These are phyloP conservation scores for Bursaphelenchus okinawaensis DNA, from an alignment of 2,888 invertebrate species.

Conservation along the genomic window DNA sequence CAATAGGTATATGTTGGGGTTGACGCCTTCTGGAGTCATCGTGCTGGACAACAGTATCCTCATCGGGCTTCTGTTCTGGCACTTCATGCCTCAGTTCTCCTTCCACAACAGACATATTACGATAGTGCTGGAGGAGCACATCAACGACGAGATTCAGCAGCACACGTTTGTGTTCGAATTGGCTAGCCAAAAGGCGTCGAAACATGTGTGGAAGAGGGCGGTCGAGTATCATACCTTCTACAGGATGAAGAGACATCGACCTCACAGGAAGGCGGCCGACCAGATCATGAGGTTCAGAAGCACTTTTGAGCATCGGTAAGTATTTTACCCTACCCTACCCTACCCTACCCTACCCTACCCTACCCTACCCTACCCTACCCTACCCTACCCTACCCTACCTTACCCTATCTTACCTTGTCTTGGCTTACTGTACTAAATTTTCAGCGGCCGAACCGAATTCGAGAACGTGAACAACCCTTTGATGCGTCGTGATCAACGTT, in stretches of 20 bases:
- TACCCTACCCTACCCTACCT: no score
- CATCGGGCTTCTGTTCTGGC: conserved; percentile 97
- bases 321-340: not conserved
- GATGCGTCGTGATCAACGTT: conserved; percentile 73
- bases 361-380: no score
- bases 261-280: conserved; percentile 59
- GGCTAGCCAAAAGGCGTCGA: conserved; percentile 93
- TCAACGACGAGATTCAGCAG: conserved; percentile 67
- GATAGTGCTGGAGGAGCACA: conserved; percentile 90
- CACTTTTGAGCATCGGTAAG: conserved; percentile 75
- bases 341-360: no score
- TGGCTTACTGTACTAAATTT: conserved; percentile 23
- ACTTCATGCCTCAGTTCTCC: conserved; percentile 92
- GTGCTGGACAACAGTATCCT: conserved; percentile 91
- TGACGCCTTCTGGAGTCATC: conserved; percentile 94
- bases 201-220: conserved; percentile 99
- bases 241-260: conserved; percentile 65
- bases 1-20: conserved; percentile 86
- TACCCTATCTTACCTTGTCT: no score
- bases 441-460: conserved; percentile 90
- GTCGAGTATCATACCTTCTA: conserved; percentile 99
- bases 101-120: conserved; percentile 96
- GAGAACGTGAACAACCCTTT: conserved; percentile 63
- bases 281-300: conserved; percentile 94
- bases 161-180: conserved; percentile 95